Conservation (phyloP, 2,113 vertebrate species). For the Speoplatyrhinus poulsoni region DNA sequence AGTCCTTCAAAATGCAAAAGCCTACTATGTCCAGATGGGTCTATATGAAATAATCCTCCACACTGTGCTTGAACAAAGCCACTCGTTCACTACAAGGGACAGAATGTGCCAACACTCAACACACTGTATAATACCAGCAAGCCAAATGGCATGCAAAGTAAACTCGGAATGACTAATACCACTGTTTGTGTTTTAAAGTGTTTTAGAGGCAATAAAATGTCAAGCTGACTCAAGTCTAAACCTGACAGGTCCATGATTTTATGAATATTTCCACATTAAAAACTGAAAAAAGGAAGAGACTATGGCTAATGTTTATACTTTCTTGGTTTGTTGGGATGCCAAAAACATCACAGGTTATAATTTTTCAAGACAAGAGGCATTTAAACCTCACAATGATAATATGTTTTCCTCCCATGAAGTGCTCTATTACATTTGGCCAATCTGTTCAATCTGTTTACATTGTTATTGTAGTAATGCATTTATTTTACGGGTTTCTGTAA, state of each 20-base stretch:
- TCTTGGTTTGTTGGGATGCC: conserved; percentile 32
- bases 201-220: conserved; percentile 53
- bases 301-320: conserved; percentile 57
- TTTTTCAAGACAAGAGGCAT: conserved; percentile 26
- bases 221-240: conserved; percentile 36
- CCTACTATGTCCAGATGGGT: conserved; percentile 1
- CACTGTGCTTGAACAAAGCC: conserved; percentile 24
- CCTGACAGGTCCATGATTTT: conserved; percentile 49
- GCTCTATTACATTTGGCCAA: conserved; percentile 1
- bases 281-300: conserved; percentile 37
- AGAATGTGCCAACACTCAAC: conserved; percentile 6
- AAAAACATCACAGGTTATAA: conserved; percentile 44
- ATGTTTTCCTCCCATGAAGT: too few relatives aligned
- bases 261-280: conserved; percentile 56
- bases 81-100: conserved; percentile 3
- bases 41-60: not conserved
- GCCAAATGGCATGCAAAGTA: conserved; percentile 20
- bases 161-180: conserved; percentile 50
- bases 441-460: conserved; percentile 6
- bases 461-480: not conserved
- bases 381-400: not conserved
- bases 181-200: conserved; percentile 50
- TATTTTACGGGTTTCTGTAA: too few relatives aligned
- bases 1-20: conserved; percentile 3
- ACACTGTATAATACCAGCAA: conserved; percentile 15